Percentiles rank a stretch among this genome's conserved stretches.
Evolutionary conservation across 2,113 vertebrate species (phyloP).

Genomic region (Marmota flaviventris): DNA sequence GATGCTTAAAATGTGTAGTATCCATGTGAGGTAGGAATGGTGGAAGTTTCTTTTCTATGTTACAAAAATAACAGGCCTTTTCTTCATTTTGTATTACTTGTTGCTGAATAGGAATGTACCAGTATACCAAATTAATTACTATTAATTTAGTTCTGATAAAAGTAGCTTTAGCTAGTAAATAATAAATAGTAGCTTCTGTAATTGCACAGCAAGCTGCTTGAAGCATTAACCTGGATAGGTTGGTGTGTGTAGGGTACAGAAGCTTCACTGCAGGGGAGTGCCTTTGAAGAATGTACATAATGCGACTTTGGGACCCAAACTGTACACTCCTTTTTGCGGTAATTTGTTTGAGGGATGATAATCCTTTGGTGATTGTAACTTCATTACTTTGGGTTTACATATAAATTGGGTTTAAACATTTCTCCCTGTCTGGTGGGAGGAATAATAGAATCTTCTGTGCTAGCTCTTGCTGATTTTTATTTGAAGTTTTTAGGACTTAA

Average conservation of each 20-base stretch:
- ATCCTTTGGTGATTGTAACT: background rate
- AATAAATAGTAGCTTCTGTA: slow-evolving; percentile 49
- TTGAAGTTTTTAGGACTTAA: background rate
- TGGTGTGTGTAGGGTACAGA: background rate
- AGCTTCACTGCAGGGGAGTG: background rate
- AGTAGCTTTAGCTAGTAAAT: slow-evolving; percentile 50
- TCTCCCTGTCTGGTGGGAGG: background rate
- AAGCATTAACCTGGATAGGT: background rate
- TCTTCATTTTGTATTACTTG: background rate
- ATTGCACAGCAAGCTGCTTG: background rate
- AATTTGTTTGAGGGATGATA: slow-evolving; percentile 12
- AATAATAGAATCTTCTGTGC: background rate
- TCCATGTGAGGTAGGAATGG: background rate
- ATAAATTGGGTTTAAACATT: background rate
- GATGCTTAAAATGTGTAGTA: background rate
- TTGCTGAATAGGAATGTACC: background rate
- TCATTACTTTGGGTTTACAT: slow-evolving; percentile 36
- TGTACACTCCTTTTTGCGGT: background rate
- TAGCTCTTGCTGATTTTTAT: background rate
- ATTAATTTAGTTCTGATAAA: background rate
- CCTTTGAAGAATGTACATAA: background rate
- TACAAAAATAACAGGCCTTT: background rate
- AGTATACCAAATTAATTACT: background rate
- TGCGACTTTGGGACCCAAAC: background rate
- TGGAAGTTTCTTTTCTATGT: background rate